Conservation (phyloP, 2,113 vertebrate species). For the Epinephelus fuscoguttatus region DNA sequence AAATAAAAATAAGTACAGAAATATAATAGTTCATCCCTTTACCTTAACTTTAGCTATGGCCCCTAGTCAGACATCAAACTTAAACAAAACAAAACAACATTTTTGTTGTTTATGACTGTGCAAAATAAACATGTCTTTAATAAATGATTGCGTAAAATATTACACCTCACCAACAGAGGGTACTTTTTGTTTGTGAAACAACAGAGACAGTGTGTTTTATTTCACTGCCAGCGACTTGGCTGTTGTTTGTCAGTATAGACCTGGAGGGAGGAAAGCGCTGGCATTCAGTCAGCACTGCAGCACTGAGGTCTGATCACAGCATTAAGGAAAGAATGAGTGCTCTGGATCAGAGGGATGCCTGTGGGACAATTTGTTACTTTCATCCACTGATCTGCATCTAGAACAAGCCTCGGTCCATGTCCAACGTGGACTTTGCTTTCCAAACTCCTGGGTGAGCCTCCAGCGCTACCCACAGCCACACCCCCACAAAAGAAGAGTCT, state of each 20-base stretch:
- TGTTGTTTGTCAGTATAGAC: conserved; percentile 41
- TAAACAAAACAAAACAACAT: neutral
- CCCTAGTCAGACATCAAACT: neutral
- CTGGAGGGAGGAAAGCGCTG: conserved; percentile 57
- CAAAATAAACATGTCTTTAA: neutral
- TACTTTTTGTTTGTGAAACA: conserved; percentile 41
- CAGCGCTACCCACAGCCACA: conserved; percentile 38
- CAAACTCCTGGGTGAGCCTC: conserved; percentile 48
- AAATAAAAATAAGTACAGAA: neutral
- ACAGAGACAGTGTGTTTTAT: conserved; percentile 39
- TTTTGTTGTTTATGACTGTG: neutral
- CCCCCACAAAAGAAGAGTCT: conserved; percentile 43
- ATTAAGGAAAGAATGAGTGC: conserved; percentile 62
- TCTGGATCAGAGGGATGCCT: conserved; percentile 46
- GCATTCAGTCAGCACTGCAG: conserved; percentile 55
- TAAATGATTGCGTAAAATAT: neutral
- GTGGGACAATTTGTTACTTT: conserved; percentile 59
- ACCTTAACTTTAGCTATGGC: neutral
- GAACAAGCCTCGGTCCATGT: conserved; percentile 40
- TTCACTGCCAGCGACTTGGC: conserved; percentile 57
- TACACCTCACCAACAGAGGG: neutral
- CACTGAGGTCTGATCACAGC: conserved; percentile 63
- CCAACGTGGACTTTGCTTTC: conserved; percentile 38
- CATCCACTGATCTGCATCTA: conserved; percentile 48
- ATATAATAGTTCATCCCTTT: neutral